Base-by-base conservation (phyloP, 2,888 invertebrate genomes). In the Thecocarcelia acutangulata region DNA sequence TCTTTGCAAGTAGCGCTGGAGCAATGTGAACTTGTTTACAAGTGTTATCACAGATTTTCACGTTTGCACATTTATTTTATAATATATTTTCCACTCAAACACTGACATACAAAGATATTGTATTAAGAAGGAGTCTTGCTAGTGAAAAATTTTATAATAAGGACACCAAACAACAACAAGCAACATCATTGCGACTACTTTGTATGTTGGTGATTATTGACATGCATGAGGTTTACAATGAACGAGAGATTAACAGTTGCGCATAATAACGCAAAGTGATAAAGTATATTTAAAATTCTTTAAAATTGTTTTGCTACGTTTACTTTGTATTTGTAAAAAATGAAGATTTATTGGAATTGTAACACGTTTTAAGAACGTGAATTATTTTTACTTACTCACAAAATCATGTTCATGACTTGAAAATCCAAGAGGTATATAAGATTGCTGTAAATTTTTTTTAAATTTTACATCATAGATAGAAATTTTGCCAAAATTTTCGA, bases 11-110 rank as follows among this genome's bases (percentile, higher is more conserved):
- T 15, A 52, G 42, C 33, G 61, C 28, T 33, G 19, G 9, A 70
- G 56, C 40, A 15, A n/a, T 52, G 40, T 66, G 61, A 66, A 66
- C 61, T 66, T 73, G 73, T 68, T 59, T 46, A 28, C 46, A 61
- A 56, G 42, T 64, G 73, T 40, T 66, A 19, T 44, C 44, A 58
- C 69, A 63, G 73, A 75, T 70, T 83, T 78, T 80, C 81, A 81
- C 83, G 81, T 84, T 79, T 74, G 15, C 74, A 63, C 82, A 83
- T 84, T 82, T 78, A 77, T 82, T 82, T 78, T 84, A 59, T 73
- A 80, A 77, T 75, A 74, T 15, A 33, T 33, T 58, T 72, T 37
- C 21, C 12, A 52, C 48, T 37, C 11, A 40, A 33, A 50, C 19
- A 66, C 40, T 21, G 3, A 33, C 42, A 19, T 1, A 56, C 19